These are phyloP conservation scores for Coturnix japonica DNA, from an alignment of 2,113 vertebrate genomes.

Conservation along the genomic window DNA sequence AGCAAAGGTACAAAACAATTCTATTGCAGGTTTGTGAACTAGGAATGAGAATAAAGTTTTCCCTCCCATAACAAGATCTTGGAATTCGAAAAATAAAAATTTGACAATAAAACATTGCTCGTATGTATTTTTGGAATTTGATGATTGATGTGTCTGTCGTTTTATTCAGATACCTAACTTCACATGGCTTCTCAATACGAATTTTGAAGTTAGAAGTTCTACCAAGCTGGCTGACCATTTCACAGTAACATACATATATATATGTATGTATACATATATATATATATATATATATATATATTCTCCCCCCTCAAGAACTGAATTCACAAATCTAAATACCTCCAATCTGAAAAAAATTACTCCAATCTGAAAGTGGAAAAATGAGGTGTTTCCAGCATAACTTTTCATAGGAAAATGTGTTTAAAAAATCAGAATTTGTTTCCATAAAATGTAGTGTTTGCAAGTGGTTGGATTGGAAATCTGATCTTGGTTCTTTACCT, in stretches of 20 bases:
- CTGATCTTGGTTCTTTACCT: not conserved
- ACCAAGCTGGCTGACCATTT: not conserved
- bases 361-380: not conserved
- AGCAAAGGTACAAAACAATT: not conserved
- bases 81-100: not conserved
- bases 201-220: not conserved
- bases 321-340: not conserved
- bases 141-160: not conserved
- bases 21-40: not conserved
- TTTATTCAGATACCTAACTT: not conserved
- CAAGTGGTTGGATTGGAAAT: not conserved
- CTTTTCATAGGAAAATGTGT: not conserved
- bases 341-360: too few species aligned
- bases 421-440: not conserved
- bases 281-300: not conserved
- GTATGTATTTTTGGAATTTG: not conserved
- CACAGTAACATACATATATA: too few species aligned
- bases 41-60: not conserved
- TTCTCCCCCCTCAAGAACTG: not conserved
- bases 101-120: not conserved
- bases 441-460: not conserved
- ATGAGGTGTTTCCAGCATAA: not conserved
- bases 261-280: too few species aligned
- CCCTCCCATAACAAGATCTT: not conserved
- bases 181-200: not conserved